Percentiles rank a stretch among this genome's conserved stretches.
These are phyloP conservation scores for Etheostoma cragini DNA, from an alignment of 2,113 vertebrate genomes.

Conservation along the genomic window DNA sequence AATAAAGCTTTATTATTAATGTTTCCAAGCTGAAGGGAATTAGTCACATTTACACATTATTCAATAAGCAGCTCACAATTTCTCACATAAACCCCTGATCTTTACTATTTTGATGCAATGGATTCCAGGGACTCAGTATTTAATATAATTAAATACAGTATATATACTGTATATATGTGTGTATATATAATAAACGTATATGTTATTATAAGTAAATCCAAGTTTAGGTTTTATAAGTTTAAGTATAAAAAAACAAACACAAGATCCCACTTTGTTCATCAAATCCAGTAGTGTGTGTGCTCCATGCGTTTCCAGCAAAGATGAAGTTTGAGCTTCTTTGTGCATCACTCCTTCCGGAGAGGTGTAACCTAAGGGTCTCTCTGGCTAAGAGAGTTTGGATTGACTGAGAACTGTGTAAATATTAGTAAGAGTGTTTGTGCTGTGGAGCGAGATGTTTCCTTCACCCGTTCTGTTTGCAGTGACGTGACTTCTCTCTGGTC, in stretches of 20 bases:
- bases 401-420: conserved; percentile 64
- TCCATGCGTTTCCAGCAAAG: conserved; percentile 29
- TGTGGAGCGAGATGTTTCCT: conserved; percentile 37
- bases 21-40: conserved; percentile 2
- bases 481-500: conserved; percentile 58
- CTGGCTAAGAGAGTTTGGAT: conserved; percentile 28
- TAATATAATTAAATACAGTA: too few relatives aligned
- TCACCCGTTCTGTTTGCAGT: conserved; percentile 32
- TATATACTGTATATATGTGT: too few relatives aligned
- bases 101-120: conserved; percentile 1
- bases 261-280: background rate
- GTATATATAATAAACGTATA: too few relatives aligned
- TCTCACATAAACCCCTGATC: conserved; percentile 7
- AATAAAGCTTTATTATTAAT: too few relatives aligned
- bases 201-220: too few relatives aligned
- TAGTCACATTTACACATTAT: conserved; percentile 11
- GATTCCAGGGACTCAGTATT: conserved; percentile 5
- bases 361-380: conserved; percentile 24
- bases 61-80: conserved; percentile 1
- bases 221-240: too few relatives aligned
- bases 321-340: conserved; percentile 33
- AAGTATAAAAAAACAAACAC: conserved; percentile 17
- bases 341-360: conserved; percentile 10
- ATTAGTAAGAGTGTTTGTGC: conserved; percentile 51
- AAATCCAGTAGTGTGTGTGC: conserved; percentile 12